Base-by-base conservation (phyloP, 2,888 invertebrate species). In the Scaptomyza polygonia region DNA sequence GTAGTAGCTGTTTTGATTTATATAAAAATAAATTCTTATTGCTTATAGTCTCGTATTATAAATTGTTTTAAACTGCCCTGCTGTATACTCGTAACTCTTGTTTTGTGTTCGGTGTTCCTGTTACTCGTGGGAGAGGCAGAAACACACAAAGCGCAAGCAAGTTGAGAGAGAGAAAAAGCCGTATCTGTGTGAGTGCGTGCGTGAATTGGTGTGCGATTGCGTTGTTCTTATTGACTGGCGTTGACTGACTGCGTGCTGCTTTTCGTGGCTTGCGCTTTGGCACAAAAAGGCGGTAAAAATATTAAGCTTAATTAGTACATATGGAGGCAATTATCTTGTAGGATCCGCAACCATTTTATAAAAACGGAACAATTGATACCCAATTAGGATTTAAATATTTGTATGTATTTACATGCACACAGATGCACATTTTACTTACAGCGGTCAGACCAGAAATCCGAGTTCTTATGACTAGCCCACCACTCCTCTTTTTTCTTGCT, bases 221-320 rank as follows among this genome's bases (percentile, higher is more conserved):
- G 80, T 81, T 80, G 82, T 80, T 81, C 79, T 80, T 80, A 78
- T 80, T 84, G 82, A 75, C 79, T 71, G 64, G 65, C 69, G 69
- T 61, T 58, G 43, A 57, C 58, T 53, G 44, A 45, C 73, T 67
- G 65, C 59, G 59, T 52, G 45, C 63, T 72, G 70, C 68, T 81
- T 84, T 80, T 65, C 63, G 61, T 55, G 64, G 68, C 58, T 78
- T 67, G 72, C 67, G 61, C 68, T 58, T 67, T 62, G 53, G 59
- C 67, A 77, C 64, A 86, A 79, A 86, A 86, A 81, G 86, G 86
- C 81, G 84, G 86, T 83, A 86, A 86, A 81, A 85, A 51, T 69
- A 65, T 67, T 52, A 53, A 63, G 43, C 58, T 64, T 18, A 70
- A 69, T n/a, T n/a, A n/a, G 65, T 36, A 14, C 18, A 48, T 67